Conservation (phyloP, 2,113 vertebrate species). For the Colius striatus region DNA sequence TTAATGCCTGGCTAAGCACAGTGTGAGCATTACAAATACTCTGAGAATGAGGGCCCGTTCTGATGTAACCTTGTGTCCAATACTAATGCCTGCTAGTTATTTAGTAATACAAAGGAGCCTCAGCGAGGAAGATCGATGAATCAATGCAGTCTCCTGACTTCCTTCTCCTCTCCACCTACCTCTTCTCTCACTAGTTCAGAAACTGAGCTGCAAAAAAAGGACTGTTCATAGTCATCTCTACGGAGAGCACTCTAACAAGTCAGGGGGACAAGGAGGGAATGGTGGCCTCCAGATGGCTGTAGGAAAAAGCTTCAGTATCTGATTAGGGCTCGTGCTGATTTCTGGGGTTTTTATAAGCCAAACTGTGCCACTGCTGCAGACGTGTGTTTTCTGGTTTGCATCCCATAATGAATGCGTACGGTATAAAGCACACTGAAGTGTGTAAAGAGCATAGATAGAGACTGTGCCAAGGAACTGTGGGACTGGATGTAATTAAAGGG, state of each 20-base stretch:
- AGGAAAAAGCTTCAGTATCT: not conserved
- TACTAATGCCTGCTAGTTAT: constrained; percentile 69
- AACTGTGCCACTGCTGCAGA: not conserved
- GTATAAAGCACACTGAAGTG: not conserved
- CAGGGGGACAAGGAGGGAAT: not conserved
- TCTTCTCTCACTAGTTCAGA: constrained; percentile 13
- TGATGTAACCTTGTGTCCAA: constrained; percentile 56
- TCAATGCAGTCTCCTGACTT: constrained; percentile 45
- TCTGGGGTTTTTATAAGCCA: not conserved
- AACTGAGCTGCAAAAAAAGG: not conserved
- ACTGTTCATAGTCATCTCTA: not conserved
- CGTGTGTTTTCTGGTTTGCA: not conserved
- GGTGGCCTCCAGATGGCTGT: accelerated
- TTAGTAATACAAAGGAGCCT: constrained; percentile 68
- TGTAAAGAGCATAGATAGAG: not conserved
- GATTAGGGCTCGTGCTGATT: not conserved
- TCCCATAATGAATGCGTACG: not conserved
- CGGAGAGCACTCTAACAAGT: not conserved
- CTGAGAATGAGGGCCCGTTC: constrained; percentile 32
- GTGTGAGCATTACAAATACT: constrained; percentile 61
- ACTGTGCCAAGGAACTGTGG: not conserved
- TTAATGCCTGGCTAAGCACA: constrained; percentile 70
- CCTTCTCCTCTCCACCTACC: constrained; percentile 25
- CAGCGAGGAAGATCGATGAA: constrained; percentile 54
- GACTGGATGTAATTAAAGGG: constrained; percentile 20